These are phyloP conservation scores for Montipora sp. DNA, from an alignment of 64 coral and sea anemone species.

Conservation along the genomic window DNA sequence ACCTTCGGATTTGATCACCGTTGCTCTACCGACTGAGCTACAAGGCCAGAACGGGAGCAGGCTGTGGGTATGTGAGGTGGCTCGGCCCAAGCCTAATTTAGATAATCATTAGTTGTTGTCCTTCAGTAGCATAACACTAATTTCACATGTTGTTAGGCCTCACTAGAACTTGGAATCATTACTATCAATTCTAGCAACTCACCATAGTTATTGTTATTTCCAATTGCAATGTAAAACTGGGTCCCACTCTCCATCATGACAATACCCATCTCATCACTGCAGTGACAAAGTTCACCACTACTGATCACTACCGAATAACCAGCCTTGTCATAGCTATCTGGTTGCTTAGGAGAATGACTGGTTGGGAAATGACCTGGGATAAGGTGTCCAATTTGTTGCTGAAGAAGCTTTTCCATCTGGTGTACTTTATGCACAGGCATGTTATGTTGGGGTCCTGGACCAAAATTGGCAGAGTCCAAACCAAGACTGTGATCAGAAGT, in stretches of 20 bases:
- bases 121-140: no score
- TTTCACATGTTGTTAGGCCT: no score
- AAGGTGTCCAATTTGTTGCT: no score
- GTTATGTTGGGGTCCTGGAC: no score
- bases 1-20: no score
- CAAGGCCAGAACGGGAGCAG: no score
- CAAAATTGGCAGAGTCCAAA: neutral
- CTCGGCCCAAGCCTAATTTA: no score
- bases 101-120: no score
- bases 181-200: neutral
- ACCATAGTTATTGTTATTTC: conserved; percentile 16
- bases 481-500: neutral
- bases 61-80: no score
- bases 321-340: neutral
- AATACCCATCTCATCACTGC: neutral
- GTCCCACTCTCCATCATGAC: conserved; percentile 28
- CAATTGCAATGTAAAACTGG: conserved; percentile 11
- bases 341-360: neutral
- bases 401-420: no score
- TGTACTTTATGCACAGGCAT: no score
- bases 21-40: no score
- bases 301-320: conserved; percentile 33
- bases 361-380: neutral
- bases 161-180: neutral
- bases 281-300: neutral